Evolutionary conservation across 2,888 invertebrate species (phyloP), one percentile per base, ranked within the genome.

Genomic region (Conistra vaccinii): DNA sequence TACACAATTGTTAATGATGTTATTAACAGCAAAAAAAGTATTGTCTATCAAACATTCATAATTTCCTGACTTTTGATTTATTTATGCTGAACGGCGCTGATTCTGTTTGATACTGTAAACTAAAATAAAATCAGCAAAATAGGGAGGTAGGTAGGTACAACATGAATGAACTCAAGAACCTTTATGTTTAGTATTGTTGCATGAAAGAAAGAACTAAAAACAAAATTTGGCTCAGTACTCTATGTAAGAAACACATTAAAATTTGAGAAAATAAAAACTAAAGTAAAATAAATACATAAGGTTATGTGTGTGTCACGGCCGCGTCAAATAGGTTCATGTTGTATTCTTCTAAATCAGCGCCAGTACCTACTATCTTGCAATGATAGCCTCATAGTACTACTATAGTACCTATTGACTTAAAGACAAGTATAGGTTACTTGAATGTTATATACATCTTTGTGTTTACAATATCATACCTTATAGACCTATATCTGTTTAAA

Each of bases 311-410:
- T 12, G 12, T 26, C 53, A n/a, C 6, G 23, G 32, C 6, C 32
- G 23, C 20, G 10, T 20, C 58, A 32, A 32, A 32, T 35, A 60
- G 4, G 17, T n/a, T 20, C 7, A 39, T 26, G 26, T 26, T 39
- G 63, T 45, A n/a, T 39, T 20, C 14, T 20, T 58, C 29, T 48
- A 48, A 48, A 76, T 39, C 48, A 76, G 48, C 61, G 29, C 60
- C 39, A 39, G 14, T 20, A 76, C 35, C 3, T 35, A 35, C 17
- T 20, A 29, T 17, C 20, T 17, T 75, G 17, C 17, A 75, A 35
- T 74, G 4, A 26, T 45, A 57, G 26, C 23, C 26, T 39, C 12
- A 12, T n/a, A 29, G n/a, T 53, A 39, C 12, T n/a, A n/a, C 17
- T 26, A 20, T 32, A 57, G 3, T 57, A n/a, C n/a, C n/a, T n/a